Evolutionary conservation across 2,113 vertebrate species (phyloP).

Genomic region (Nannobrachium achirus): DNA sequence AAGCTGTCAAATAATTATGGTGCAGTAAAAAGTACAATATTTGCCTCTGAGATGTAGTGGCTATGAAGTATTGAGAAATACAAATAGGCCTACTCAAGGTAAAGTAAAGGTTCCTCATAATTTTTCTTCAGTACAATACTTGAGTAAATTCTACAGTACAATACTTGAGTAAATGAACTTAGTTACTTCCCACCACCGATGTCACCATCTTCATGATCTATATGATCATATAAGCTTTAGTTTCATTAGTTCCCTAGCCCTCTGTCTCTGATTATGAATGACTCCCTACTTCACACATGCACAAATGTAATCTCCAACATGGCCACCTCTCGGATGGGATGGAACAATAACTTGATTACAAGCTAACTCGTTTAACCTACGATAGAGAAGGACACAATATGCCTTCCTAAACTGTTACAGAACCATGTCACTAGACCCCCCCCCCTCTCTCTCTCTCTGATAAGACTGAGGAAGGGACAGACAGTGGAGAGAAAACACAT

Average conservation of each 20-base stretch:
- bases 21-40: too few relatives aligned
- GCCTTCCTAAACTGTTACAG: neutral
- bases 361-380: conserved; percentile 16
- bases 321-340: conserved; percentile 1
- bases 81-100: too few relatives aligned
- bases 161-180: too few relatives aligned
- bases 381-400: conserved; percentile 1
- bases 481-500: conserved; percentile 1
- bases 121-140: too few relatives aligned
- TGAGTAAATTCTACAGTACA: too few relatives aligned
- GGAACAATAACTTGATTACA: conserved; percentile 12
- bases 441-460: conserved; percentile 7
- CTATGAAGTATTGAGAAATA: too few relatives aligned
- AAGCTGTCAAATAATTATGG: too few relatives aligned
- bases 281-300: neutral
- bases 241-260: too few relatives aligned
- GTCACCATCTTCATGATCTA: neutral
- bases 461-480: conserved; percentile 22
- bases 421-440: neutral
- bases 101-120: too few relatives aligned
- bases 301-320: conserved; percentile 12
- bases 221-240: neutral
- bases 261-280: conserved; percentile 4
- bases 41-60: too few relatives aligned
- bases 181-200: neutral